Evolutionary conservation across 2,888 invertebrate genomes (phyloP), one percentile per base, ranked within the genome.

Genomic region (Crossocerus cetratus): DNA sequence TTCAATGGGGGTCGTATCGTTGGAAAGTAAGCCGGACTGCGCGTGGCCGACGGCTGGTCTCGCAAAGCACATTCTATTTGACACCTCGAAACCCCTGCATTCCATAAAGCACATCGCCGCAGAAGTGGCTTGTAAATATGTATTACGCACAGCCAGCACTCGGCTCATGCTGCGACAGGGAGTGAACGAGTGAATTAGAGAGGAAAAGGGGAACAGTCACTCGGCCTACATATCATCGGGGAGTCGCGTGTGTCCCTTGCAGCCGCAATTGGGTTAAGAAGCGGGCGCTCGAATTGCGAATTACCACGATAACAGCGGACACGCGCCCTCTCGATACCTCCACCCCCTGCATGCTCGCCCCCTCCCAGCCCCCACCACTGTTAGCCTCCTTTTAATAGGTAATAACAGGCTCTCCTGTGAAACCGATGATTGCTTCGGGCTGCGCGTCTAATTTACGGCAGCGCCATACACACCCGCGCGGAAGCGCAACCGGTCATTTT

Each of bases 291-390:
- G 77, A 77, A 77, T 70, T 63, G 64, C 65, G 72, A 79, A 79
- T 80, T 80, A 80, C 32, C 59, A 55, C 72, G 80, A 80, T 80
- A 79, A 79, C 49, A 72, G 21, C 49, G 53, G 61, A 44, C 65
- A 55, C 55, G 65, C 22, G 63, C 49, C 58, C 45, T 32, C 32
- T 32, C 32, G 32, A 32, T 32, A 32, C 32, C 32, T 32, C 32
- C 32, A 11, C 32, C 32, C 0, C 8, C 32, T 11, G n/a, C n/a
- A n/a, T n/a, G n/a, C 32, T 8, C 2, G 4, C 2, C 32, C 32
- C 4, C 32, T 8, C 32, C 32, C 32, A 3, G 8, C 32, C 32
- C 32, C 32, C 32, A 1, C 32, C 32, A 1, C 32, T 32, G 32
- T 32, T 32, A 32, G n/a, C 32, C 32, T 32, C 32, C 32, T 32